phyloP scores from a whole-genome alignment of 1,140 invertebrate genomes.

The Lordiphosa mommai region DNA sequence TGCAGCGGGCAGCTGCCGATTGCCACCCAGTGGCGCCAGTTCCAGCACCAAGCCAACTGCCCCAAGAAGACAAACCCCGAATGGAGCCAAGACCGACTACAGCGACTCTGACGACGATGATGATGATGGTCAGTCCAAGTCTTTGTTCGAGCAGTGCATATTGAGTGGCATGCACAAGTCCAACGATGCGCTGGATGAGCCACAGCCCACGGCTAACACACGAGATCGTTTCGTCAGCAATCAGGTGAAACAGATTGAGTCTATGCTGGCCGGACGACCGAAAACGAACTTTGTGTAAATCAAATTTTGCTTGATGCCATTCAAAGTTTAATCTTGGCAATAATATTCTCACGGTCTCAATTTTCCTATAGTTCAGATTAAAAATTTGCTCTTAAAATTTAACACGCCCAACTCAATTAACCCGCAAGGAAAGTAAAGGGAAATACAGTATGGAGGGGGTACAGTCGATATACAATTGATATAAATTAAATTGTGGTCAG shows the following conservation, averaged over 20 bases:
- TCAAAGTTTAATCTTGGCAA: conserved; percentile 44
- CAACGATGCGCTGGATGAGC: conserved; percentile 45
- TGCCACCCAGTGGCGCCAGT: conserved; percentile 54
- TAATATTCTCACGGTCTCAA: conserved; percentile 71
- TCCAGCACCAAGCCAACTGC: conserved; percentile 50
- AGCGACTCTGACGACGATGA: conserved; percentile 82
- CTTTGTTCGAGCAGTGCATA: conserved; percentile 90
- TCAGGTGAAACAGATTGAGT: conserved; percentile 64
- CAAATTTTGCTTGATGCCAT: conserved; percentile 15
- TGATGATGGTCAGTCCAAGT: conserved; percentile 84
- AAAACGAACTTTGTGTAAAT: conserved; percentile 27
- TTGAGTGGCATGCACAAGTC: conserved; percentile 74
- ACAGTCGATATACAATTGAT: conserved; percentile 37
- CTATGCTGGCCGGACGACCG: conserved; percentile 54
- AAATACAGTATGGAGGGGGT: conserved; percentile 23
- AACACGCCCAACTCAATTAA: conserved; percentile 33
- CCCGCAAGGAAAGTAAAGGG: conserved; percentile 9
- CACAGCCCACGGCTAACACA: conserved; percentile 9
- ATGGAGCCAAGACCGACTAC: conserved; percentile 81
- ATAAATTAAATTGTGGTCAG: conserved; percentile 33
- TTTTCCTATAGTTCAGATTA: conserved; percentile 72
- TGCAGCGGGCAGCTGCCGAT: conserved; percentile 71
- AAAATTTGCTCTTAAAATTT: conserved; percentile 70
- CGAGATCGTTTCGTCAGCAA: conserved; percentile 63
- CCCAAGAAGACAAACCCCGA: conserved; percentile 26